Evolutionary conservation across 2,797 vertebrate genomes (phyloP).

Genomic region (Trematomus bernacchii): DNA sequence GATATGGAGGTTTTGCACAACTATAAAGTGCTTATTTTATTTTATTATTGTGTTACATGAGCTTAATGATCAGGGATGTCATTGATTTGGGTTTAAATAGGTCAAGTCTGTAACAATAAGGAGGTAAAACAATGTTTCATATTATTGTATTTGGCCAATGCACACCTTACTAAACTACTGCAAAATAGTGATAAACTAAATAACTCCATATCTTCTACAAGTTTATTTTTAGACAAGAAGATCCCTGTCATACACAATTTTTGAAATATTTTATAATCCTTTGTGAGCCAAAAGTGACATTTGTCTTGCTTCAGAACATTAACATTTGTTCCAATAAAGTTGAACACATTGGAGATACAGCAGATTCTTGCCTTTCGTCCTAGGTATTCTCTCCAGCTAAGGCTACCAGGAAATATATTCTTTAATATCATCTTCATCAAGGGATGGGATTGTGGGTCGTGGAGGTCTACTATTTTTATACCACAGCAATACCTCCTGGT

Average conservation of each 20-base stretch:
- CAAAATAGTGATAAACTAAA: not conserved
- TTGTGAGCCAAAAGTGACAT: not conserved
- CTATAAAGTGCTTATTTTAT: not conserved
- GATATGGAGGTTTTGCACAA: not conserved
- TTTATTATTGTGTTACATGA: not conserved
- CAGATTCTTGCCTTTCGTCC: not conserved
- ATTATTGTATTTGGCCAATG: not conserved
- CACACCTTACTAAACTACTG: not conserved
- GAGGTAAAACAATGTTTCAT: not conserved
- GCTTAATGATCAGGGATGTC: not conserved
- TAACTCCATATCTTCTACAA: not conserved
- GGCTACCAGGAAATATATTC: constrained; percentile 7
- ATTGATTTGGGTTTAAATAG: not conserved
- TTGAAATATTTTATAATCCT: not conserved
- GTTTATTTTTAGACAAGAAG: not conserved
- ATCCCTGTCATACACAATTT: not conserved
- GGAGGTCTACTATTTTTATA: constrained; percentile 19
- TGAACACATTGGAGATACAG: not conserved
- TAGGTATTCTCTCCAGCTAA: constrained; percentile 7
- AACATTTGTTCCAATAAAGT: not conserved
- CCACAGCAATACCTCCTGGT: constrained; percentile 15
- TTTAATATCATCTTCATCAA: constrained; percentile 18
- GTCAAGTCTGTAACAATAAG: not conserved
- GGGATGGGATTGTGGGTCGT: not conserved
- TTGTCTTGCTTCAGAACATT: not conserved